Conservation (phyloP, 2,888 invertebrate genomes). For the Hybos culiciformis region DNA sequence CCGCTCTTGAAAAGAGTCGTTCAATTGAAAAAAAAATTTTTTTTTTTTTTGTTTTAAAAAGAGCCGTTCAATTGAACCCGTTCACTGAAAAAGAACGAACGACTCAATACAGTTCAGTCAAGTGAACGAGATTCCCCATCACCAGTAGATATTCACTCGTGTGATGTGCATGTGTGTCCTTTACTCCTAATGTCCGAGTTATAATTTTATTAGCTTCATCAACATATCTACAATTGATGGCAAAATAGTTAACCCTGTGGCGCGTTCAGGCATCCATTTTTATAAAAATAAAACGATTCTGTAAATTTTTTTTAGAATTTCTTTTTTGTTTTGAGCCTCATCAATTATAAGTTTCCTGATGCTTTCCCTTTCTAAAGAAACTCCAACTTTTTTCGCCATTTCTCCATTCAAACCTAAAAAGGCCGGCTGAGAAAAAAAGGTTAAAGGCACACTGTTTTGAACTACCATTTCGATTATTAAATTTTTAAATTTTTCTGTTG, state of each 20-base stretch:
- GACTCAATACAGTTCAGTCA: too few species aligned
- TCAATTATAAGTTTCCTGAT: background rate
- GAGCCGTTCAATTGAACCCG: too few species aligned
- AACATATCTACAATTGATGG: background rate
- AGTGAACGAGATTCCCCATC: too few species aligned
- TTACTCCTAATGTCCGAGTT: background rate
- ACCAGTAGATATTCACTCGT: constrained; percentile 1
- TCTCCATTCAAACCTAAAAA: background rate
- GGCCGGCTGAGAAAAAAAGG: background rate
- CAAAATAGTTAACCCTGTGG: constrained; percentile 2
- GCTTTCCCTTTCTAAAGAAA: background rate
- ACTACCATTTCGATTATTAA: background rate
- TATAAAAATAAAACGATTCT: background rate
- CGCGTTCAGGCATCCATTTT: constrained; percentile 3
- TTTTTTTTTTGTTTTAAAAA: too few species aligned
- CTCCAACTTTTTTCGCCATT: background rate
- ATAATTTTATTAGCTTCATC: background rate
- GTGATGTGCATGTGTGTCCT: constrained; percentile 1
- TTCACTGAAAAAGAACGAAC: too few species aligned
- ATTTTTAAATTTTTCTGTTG: background rate
- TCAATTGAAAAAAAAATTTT: too few species aligned
- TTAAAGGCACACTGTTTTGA: background rate
- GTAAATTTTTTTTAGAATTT: background rate
- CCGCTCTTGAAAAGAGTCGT: too few species aligned
- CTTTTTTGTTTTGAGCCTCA: background rate